These are phyloP conservation scores for Hirtodrosophila histrioides DNA, from an alignment of 2,888 invertebrate species.

Conservation along the genomic window DNA sequence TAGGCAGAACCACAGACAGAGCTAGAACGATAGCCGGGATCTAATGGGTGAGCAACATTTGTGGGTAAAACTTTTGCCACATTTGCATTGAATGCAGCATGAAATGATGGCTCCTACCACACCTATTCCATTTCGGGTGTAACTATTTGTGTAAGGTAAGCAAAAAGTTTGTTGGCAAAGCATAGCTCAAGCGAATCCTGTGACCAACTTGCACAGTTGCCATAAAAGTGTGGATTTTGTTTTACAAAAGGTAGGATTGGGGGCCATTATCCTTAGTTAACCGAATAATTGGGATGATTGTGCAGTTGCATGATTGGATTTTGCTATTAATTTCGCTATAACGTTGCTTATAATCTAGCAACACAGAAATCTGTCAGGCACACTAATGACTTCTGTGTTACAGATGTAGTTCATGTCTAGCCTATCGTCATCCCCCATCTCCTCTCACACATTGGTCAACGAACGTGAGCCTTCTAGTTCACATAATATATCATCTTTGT, in stretches of 20 bases:
- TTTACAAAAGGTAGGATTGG: not conserved
- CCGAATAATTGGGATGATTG: conserved; percentile 51
- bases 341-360: conserved; percentile 31
- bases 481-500: conserved; percentile 63
- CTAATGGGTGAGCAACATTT: conserved; percentile 28
- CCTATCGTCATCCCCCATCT: conserved; percentile 43
- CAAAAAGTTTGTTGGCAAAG: conserved; percentile 64
- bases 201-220: conserved; percentile 64
- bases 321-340: conserved; percentile 58
- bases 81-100: conserved; percentile 66
- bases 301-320: conserved; percentile 30
- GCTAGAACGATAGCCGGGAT: conserved; percentile 8
- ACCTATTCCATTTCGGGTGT: not conserved
- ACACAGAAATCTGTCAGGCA: conserved; percentile 58
- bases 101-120: conserved; percentile 26
- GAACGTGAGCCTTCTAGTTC: conserved; percentile 43
- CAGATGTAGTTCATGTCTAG: conserved; percentile 63
- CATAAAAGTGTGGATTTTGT: conserved; percentile 26
- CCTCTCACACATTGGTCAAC: conserved; percentile 49
- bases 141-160: conserved; percentile 66
- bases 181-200: conserved; percentile 72
- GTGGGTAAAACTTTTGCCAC: conserved; percentile 59
- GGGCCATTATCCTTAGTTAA: conserved; percentile 4
- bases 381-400: conserved; percentile 76
- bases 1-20: conserved; percentile 23